Evolutionary conservation across 2,113 vertebrate genomes (phyloP).

Genomic region (Leucopsar rothschildi): DNA sequence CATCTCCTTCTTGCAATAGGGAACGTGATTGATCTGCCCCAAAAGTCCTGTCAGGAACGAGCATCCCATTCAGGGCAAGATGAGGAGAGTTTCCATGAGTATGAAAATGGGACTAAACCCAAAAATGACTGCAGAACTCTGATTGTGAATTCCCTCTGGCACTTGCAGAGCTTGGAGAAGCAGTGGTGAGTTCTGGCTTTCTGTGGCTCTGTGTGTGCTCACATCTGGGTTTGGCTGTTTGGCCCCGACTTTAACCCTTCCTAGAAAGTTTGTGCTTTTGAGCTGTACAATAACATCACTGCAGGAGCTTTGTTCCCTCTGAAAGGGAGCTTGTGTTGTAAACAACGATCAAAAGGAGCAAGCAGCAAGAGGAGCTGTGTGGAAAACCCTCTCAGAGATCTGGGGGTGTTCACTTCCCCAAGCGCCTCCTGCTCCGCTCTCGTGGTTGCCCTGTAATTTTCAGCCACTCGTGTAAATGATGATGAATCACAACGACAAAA

Average conservation of each 20-base stretch:
- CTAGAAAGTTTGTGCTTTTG: conserved; percentile 33
- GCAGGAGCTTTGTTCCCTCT: conserved; percentile 56
- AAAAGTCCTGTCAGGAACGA: not conserved
- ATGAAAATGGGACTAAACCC: not conserved
- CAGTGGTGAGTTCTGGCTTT: not conserved
- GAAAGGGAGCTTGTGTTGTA: conserved; percentile 20
- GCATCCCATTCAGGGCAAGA: not conserved
- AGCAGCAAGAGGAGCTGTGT: not conserved
- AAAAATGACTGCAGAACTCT: not conserved
- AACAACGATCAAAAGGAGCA: conserved; percentile 53
- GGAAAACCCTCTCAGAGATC: conserved; percentile 2
- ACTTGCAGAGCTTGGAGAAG: not conserved
- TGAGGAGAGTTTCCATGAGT: not conserved
- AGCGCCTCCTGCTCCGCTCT: conserved; percentile 17
- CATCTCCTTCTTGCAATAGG: not conserved
- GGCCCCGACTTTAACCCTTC: conserved; percentile 27
- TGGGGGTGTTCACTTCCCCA: not conserved
- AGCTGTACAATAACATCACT: not conserved
- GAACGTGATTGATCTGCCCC: not conserved
- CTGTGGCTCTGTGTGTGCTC: not conserved
- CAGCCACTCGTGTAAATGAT: conserved; percentile 23
- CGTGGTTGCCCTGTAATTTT: conserved; percentile 55
- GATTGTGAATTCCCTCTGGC: not conserved
- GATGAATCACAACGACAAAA: conserved; percentile 62
- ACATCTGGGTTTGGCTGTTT: not conserved